Evolutionary conservation across 2,797 vertebrate species (phyloP), one percentile per base, ranked within the genome.

Genomic region (Mormyrops attenuatus): DNA sequence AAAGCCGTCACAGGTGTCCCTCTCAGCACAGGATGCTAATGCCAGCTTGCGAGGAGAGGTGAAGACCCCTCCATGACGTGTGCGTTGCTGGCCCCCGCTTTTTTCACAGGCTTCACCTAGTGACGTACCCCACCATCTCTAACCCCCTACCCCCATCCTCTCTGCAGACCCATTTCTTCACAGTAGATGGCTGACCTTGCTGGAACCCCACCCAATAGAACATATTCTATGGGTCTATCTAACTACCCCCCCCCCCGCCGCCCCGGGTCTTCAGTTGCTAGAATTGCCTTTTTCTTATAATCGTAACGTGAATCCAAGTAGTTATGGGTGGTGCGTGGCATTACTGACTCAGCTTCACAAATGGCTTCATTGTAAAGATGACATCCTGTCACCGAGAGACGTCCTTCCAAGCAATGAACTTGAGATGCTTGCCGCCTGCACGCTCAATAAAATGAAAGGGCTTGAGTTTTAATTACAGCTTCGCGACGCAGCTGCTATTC

Each of bases 381-480:
- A 6, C 52, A 50, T 50, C 9, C 80, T 49, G 38, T 84, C 41
- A 84, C 41, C 2, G 2, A 26, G 80, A 84, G 17, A n/a, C 20
- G 80, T 49, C 6, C 52, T 38, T 34, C 22, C 50, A 87, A 17
- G 52, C 9, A 5, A 15, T 34, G 52, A 34, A 55, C 30, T 26
- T 57, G 85, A 53, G 85, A 55, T 38, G 3, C 52, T 55, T 15
- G 3, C 49, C 5, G 49, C 52, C 52, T 53, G 85, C 85, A 52
- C 52, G 22, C 5, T 26, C 26, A 15, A 34, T 55, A 34, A 55
- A 87, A 38, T 30, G 17, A 17, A 55, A 87, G 49, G 85, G 30
- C 85, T 87, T 1, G 52, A 52, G 85, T 87, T 87, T 87, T 55
- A 87, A 87, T 87, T 87, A 87, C 49, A 49, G 50, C 85, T 87